Evolutionary conservation across 2,113 vertebrate genomes (phyloP).

Genomic region (human): GRCh38 chr15:80998001-80998500

Average conservation of each 20-base stretch:
- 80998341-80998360: background rate
- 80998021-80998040: background rate
- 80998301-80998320: accelerated
- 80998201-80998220: background rate
- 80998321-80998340: background rate
- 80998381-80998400: background rate
- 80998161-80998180: background rate
- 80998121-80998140: background rate
- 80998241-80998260: background rate
- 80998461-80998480: background rate
- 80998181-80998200: background rate
- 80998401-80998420: background rate
- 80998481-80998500: accelerated
- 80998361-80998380: background rate
- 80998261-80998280: background rate
- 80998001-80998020: background rate
- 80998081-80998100: background rate
- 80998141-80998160: background rate
- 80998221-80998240: background rate
- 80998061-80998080: background rate
- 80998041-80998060: background rate
- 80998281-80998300: background rate
- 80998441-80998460: background rate
- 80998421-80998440: background rate
- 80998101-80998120: background rate